Evolutionary conservation across 2,888 invertebrate genomes (phyloP), one percentile per base, ranked within the genome.

Genomic region (Xestia c-nigrum): DNA sequence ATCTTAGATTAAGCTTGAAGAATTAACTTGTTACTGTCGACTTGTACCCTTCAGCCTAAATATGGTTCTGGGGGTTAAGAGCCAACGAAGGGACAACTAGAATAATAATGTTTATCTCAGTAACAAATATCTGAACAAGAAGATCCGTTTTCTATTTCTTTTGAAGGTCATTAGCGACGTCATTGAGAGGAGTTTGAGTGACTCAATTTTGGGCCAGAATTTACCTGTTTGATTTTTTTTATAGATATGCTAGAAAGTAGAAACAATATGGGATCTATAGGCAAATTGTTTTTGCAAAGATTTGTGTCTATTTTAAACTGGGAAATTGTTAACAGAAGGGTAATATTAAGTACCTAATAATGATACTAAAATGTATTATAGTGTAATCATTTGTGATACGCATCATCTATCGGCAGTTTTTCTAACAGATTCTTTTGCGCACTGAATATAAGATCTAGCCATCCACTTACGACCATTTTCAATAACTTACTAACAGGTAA

Each of bases 1-100:
- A 93, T 92, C 94, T 89, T 81, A 93, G 94, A 94, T 95, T 94
- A 95, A 89, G 90, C 88, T 90, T 88, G 86, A 91, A 91, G 94
- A 91, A 94, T 94, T 94, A 94, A 92, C 92, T 92, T 87, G 91
- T 91, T 89, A 80, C 78, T 83, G 89, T 89, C 92, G 86, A 82
- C 73, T 80, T 78, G 80, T 77, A 80, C 86, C 89, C 88, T 86
- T 86, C 80, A 80, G 79, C 50, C 75, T 38, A 57, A 71, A 82
- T 40, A 65, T 65, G 73, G 76, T 74, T 67, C 50, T 66, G 66
- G 76, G 78, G 85, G 83, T 84, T 88, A 86, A 86, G 75, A 86
- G 65, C 61, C 9, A 40, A 72, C 61, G 40, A 70, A 52, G 47
- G 82, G 68, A 80, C 72, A 12, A 86, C 75, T 76, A 21, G 61